Conservation (phyloP, 2,797 vertebrate genomes). For the Silurus lanzhouensis region DNA sequence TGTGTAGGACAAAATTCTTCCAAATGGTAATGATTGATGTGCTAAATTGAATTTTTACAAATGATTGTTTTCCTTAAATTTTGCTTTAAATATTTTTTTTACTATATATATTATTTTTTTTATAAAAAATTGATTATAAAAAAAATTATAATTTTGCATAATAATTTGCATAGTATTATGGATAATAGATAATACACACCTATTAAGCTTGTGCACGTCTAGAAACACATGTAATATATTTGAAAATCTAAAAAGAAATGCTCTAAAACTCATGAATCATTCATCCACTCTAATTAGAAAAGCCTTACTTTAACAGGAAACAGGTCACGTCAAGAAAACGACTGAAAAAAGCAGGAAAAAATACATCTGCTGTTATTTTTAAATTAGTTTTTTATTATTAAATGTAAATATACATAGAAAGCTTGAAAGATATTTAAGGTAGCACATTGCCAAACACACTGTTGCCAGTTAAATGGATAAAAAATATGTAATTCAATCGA, state of each 20-base stretch:
- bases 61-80: background rate
- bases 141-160: background rate
- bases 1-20: background rate
- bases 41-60: background rate
- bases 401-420: background rate
- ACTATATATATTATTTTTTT: background rate
- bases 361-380: too few relatives aligned
- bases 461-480: background rate
- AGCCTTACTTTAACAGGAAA: too few relatives aligned
- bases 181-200: background rate
- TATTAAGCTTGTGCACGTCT: background rate
- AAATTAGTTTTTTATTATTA: background rate
- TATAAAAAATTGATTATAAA: background rate
- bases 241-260: background rate
- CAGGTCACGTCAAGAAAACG: too few relatives aligned
- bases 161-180: background rate
- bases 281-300: background rate
- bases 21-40: background rate
- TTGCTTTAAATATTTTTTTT: background rate
- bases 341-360: too few relatives aligned
- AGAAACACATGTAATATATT: background rate
- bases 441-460: background rate
- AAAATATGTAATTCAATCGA: background rate
- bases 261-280: background rate
- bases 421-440: background rate